Percentiles rank a stretch among this genome's conserved stretches.
Conservation (phyloP, 2,888 invertebrate genomes). For the Diadegma fenestrale region DNA sequence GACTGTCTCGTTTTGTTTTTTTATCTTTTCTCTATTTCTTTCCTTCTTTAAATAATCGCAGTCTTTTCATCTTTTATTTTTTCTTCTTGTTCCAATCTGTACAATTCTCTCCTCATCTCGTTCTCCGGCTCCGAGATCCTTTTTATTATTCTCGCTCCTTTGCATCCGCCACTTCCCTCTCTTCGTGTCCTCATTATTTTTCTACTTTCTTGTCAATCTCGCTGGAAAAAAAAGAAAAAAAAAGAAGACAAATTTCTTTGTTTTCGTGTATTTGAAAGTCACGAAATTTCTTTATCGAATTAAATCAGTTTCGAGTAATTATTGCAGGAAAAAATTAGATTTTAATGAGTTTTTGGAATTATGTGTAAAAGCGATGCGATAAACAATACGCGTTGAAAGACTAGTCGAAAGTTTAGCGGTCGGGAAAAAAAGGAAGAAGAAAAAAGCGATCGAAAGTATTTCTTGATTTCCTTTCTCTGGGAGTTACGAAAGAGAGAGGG, state of each 20-base stretch:
- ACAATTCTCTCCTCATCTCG: not conserved
- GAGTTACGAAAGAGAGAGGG: not conserved
- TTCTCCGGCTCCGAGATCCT: constrained; percentile 11
- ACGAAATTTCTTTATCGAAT: not conserved
- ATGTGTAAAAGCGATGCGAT: not conserved
- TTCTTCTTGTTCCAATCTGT: constrained; percentile 13
- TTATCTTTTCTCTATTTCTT: constrained; percentile 20
- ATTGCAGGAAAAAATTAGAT: too few species aligned
- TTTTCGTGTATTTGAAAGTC: not conserved
- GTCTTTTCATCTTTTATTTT: constrained; percentile 12
- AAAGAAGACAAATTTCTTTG: not conserved
- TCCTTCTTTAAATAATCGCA: constrained; percentile 20
- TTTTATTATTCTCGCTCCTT: constrained; percentile 2
- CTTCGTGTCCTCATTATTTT: not conserved
- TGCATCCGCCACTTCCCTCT: constrained; percentile 21
- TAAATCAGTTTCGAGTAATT: not conserved
- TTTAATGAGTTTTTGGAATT: too few species aligned
- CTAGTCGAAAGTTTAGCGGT: not conserved
- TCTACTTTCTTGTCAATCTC: not conserved
- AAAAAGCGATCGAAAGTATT: constrained; percentile 14
- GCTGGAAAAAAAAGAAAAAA: not conserved
- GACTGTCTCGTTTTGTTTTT: constrained; percentile 59
- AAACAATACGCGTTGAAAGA: not conserved
- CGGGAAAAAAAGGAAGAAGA: not conserved
- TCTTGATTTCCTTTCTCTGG: constrained; percentile 10